phyloP scores from a whole-genome alignment of 2,113 vertebrate species.

The Osmerus eperlanus region DNA sequence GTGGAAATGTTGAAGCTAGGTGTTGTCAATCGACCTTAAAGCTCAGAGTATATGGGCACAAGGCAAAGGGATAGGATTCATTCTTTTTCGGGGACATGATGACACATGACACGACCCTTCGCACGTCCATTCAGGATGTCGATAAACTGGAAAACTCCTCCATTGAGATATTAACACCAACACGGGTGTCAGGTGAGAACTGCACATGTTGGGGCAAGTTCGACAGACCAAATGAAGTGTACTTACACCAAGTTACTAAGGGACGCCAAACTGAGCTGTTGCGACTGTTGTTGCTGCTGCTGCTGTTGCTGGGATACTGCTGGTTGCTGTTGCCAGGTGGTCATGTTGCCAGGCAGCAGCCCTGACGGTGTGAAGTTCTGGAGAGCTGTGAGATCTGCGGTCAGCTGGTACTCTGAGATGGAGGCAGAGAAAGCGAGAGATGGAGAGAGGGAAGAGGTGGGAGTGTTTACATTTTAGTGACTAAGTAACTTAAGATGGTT shows the following conservation, averaged over 20 bases:
- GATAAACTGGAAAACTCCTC: too few species aligned
- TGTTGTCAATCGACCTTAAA: too few species aligned
- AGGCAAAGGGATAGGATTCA: too few species aligned
- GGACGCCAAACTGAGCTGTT: slow-evolving; percentile 86
- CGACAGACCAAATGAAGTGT: slow-evolving; percentile 35
- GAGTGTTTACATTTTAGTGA: too few species aligned
- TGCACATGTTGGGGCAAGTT: slow-evolving; percentile 92
- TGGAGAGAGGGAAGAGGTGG: background rate
- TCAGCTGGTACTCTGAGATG: slow-evolving; percentile 91
- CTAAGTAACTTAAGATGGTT: too few species aligned
- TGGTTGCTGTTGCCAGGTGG: slow-evolving; percentile 90
- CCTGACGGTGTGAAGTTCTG: slow-evolving; percentile 89
- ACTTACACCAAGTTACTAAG: slow-evolving; percentile 95
- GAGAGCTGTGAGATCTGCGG: slow-evolving; percentile 90
- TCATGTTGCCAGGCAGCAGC: slow-evolving; percentile 85
- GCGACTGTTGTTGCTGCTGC: slow-evolving; percentile 67
- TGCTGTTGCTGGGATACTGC: slow-evolving; percentile 72
- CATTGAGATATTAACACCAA: slow-evolving; percentile 34
- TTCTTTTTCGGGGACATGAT: too few species aligned
- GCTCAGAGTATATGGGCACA: too few species aligned
- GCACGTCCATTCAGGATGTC: too few species aligned
- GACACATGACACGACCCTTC: too few species aligned
- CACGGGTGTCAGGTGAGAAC: slow-evolving; percentile 89
- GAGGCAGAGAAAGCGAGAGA: background rate
- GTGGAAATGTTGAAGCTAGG: too few species aligned